phyloP scores from a whole-genome alignment of 2,888 invertebrate species.

The Eilema sororculum region DNA sequence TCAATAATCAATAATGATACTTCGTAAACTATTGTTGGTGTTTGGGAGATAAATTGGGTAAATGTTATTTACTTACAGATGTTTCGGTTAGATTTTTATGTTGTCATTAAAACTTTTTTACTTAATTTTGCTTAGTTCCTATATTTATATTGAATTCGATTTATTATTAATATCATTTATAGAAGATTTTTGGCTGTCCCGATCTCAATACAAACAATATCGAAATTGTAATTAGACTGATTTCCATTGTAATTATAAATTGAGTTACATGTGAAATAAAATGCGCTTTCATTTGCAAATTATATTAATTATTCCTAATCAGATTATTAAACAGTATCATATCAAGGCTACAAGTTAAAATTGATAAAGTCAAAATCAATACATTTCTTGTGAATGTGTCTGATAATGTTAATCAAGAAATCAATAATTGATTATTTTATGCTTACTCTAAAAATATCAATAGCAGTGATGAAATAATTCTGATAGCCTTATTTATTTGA shows the following conservation, averaged over 20 bases:
- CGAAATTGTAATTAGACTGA: not conserved
- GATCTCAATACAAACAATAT: slow-evolving; percentile 1
- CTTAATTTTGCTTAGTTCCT: slow-evolving; percentile 40
- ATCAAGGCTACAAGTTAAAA: not conserved
- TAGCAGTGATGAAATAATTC: not conserved
- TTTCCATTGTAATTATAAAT: not conserved
- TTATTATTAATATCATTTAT: not conserved
- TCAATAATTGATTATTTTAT: not conserved
- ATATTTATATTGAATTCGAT: slow-evolving; percentile 3
- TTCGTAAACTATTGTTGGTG: not conserved
- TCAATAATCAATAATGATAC: no score
- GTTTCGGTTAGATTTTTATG: not conserved
- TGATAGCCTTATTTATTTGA: not conserved
- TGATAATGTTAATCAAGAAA: not conserved
- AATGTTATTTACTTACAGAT: not conserved
- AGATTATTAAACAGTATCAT: not conserved
- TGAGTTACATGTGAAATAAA: not conserved
- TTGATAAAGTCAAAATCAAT: no score
- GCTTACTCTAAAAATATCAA: not conserved
- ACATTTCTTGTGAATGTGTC: not conserved
- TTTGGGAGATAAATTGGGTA: not conserved
- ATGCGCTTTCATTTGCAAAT: not conserved
- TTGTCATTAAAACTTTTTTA: slow-evolving; percentile 19
- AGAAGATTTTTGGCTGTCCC: not conserved
- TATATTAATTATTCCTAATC: not conserved